A percentile compares a stretch with the other conserved stretches of the same genome.
Evolutionary conservation across 2,888 invertebrate genomes (phyloP).

Genomic region (Acanthosepion esculentum): DNA sequence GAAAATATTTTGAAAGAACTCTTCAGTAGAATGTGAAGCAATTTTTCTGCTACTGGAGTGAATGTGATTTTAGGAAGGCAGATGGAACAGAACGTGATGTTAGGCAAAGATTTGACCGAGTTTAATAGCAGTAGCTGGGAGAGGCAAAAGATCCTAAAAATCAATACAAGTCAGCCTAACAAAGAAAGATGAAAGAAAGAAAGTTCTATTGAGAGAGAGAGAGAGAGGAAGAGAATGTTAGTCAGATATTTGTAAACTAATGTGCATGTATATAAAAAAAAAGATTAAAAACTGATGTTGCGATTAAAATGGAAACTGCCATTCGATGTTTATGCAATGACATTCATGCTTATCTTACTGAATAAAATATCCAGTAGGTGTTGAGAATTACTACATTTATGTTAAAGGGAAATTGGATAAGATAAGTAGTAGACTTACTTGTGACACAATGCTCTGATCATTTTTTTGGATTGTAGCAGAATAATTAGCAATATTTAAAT

Average conservation of each 20-base stretch:
- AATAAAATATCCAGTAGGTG: too few relatives aligned
- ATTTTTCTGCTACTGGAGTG: neutral
- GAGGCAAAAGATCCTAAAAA: neutral
- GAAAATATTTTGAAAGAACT: neutral
- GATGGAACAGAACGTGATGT: neutral
- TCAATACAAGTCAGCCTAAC: neutral
- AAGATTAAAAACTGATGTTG: too few relatives aligned
- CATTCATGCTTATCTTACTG: too few relatives aligned
- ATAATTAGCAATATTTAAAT: neutral
- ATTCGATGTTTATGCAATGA: too few relatives aligned
- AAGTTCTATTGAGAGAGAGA: neutral
- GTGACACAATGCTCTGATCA: neutral
- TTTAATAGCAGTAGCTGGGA: neutral
- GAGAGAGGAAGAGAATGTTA: neutral
- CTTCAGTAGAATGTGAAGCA: neutral
- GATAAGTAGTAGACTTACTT: neutral
- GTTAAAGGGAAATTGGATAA: neutral
- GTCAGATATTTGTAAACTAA: too few relatives aligned
- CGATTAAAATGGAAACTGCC: neutral
- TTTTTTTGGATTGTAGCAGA: neutral
- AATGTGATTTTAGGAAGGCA: neutral
- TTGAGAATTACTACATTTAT: neutral
- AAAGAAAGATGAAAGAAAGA: neutral
- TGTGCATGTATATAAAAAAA: too few relatives aligned
- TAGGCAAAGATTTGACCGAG: neutral